Evolutionary conservation across 2,888 invertebrate species (phyloP), one percentile per base, ranked within the genome.

Genomic region (Ashinkailepas kermadecensis): DNA sequence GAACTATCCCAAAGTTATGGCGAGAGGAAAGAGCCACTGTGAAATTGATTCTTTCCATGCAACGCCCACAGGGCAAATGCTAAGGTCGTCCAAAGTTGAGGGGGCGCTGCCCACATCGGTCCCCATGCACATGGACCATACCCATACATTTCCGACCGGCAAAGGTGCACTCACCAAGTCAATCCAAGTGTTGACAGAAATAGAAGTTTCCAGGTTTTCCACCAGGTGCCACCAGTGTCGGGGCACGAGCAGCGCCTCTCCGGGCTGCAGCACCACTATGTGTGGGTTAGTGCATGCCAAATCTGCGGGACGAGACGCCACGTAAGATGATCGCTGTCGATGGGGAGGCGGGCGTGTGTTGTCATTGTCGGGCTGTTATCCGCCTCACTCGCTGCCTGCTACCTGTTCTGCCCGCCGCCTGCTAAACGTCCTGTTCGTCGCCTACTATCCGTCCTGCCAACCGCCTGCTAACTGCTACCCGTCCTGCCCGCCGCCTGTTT

Each of bases 221-320:
- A 97, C 98, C 89, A 94, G 97, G 89, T 98, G 98, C 98, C 98
- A 99, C 97, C 98, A 99, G 83, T 94, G 93, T 83, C 91, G 91
- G 0, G 98, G 98, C 12, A 99, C 93, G 85, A 94, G 91, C 64
- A 99, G 88, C 0, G 95, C 93, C 88, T 98, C 95, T 0, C 96
- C 96, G 15, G 95, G 93, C 79, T 92, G 89, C 81, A 98, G 88
- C 81, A 91, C 90, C 59, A 95, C 91, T 83, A 91, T 87, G 83
- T 87, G 85, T 0, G 88, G 88, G 57, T 85, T 85, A 13, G 86
- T 84, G 18, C 39, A 81, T 15, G 25, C n/a, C 64, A 84, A 25
- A 13, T 64, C 81, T 59, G 56, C n/a, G 12, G 13, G 18, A 8
- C 25, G 12, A 70, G 39, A 39, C 39, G 39, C 39, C 39, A 39